phyloP scores from a whole-genome alignment of 2,888 invertebrate species.

The Falcaria lacertinaria region DNA sequence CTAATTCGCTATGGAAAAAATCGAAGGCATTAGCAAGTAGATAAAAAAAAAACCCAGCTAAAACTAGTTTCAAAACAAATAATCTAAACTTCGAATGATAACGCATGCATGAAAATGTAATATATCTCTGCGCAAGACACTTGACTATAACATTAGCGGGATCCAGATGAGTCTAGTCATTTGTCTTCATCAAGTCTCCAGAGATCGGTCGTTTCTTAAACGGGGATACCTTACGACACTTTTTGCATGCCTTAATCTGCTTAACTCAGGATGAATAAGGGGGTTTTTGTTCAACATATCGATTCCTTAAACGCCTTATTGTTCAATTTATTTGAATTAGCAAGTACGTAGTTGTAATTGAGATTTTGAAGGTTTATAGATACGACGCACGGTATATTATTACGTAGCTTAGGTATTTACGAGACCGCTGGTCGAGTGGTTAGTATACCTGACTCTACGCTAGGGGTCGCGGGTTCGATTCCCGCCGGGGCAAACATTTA shows the following conservation, averaged over 20 bases:
- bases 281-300: constrained; percentile 6
- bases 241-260: constrained; percentile 3
- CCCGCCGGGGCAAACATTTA: no score
- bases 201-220: constrained; percentile 3
- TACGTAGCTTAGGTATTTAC: no score
- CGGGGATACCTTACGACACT: constrained; percentile 12
- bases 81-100: constrained; percentile 2
- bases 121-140: constrained; percentile 11
- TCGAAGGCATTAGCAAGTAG: no score
- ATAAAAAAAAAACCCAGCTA: no score
- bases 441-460: no score
- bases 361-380: no score
- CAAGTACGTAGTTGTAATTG: not conserved
- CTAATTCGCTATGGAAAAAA: no score
- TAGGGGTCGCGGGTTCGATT: no score
- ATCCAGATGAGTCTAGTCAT: constrained; percentile 14
- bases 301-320: not conserved
- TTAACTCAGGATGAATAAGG: constrained; percentile 1
- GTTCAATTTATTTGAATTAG: not conserved
- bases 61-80: no score
- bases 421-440: no score
- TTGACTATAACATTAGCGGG: constrained; percentile 12
- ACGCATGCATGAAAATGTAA: constrained; percentile 12
- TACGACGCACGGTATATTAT: no score
- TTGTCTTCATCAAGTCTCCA: constrained; percentile 21